These are phyloP conservation scores for Syngnathus floridae DNA, from an alignment of 2,113 vertebrate genomes.

Conservation along the genomic window DNA sequence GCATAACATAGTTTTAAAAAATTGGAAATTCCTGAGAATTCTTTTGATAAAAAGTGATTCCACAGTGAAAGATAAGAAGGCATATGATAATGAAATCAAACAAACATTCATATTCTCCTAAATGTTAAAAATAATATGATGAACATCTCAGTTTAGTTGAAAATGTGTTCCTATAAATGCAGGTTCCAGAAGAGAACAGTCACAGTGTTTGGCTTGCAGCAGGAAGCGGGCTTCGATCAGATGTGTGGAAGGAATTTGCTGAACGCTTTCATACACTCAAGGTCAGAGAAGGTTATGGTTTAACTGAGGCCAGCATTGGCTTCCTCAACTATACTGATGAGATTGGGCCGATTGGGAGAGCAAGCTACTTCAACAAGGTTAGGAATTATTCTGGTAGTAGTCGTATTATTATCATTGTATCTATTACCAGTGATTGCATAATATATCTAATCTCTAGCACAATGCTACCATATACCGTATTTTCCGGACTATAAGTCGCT, in stretches of 20 bases:
- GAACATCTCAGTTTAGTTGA: not conserved
- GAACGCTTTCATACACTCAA: slow-evolving; percentile 72
- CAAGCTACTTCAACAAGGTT: slow-evolving; percentile 75
- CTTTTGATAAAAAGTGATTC: no score
- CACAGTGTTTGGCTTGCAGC: slow-evolving; percentile 75
- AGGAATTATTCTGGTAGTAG: not conserved
- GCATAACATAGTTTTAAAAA: no score
- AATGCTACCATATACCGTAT: no score
- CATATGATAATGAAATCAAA: not conserved
- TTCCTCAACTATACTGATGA: slow-evolving; percentile 83
- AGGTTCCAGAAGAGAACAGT: slow-evolving; percentile 62
- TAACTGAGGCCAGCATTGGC: slow-evolving; percentile 81
- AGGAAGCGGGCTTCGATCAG: slow-evolving; percentile 75
- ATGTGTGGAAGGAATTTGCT: slow-evolving; percentile 79
- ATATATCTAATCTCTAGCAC: not conserved
- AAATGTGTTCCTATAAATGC: not conserved
- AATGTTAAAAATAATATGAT: not conserved
- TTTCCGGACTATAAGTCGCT: no score
- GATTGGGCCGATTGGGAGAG: slow-evolving; percentile 75
- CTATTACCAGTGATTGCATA: no score
- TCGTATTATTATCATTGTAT: not conserved
- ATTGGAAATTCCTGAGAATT: no score
- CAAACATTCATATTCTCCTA: not conserved
- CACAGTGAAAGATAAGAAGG: no score
- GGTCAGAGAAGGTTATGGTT: slow-evolving; percentile 78